Conservation (phyloP, 2,888 invertebrate genomes). For the Apodemia mormo region DNA sequence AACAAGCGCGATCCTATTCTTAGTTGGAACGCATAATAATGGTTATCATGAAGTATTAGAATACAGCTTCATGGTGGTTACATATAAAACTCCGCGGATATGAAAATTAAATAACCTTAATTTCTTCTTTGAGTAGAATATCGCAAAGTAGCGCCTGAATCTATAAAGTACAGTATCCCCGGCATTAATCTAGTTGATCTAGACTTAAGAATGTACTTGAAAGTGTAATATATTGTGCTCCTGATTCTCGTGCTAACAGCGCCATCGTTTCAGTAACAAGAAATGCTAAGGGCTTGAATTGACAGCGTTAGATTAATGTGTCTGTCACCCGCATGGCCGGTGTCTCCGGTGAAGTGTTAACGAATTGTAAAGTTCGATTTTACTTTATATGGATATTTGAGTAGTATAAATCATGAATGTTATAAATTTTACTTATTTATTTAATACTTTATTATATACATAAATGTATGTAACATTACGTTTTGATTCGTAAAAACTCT, state of each 20-base stretch:
- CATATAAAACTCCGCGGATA: background rate
- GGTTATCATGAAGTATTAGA: too few species aligned
- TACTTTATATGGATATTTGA: background rate
- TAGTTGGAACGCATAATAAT: too few species aligned
- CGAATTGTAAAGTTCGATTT: conserved; percentile 23
- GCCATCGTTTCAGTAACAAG: conserved; percentile 20
- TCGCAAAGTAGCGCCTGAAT: too few species aligned
- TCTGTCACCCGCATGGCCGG: conserved; percentile 33
- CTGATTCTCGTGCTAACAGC: background rate
- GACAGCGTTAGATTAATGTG: conserved; percentile 36
- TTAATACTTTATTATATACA: too few species aligned
- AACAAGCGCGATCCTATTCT: too few species aligned
- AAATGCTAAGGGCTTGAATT: conserved; percentile 34
- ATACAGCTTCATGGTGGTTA: too few species aligned
- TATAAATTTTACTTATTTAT: too few species aligned
- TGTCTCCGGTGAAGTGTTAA: conserved; percentile 27
- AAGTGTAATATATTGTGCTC: conserved; percentile 9
- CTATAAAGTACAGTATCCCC: background rate
- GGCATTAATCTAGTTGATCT: background rate
- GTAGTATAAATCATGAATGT: too few species aligned
- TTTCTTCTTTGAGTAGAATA: background rate
- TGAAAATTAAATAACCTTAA: background rate
- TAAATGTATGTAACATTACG: too few species aligned
- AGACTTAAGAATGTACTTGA: conserved; percentile 10
- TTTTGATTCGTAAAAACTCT: too few species aligned